Percentiles rank a stretch among this genome's conserved stretches.
phyloP scores from a whole-genome alignment of 2,888 invertebrate genomes.

The Oasisia sp. region DNA sequence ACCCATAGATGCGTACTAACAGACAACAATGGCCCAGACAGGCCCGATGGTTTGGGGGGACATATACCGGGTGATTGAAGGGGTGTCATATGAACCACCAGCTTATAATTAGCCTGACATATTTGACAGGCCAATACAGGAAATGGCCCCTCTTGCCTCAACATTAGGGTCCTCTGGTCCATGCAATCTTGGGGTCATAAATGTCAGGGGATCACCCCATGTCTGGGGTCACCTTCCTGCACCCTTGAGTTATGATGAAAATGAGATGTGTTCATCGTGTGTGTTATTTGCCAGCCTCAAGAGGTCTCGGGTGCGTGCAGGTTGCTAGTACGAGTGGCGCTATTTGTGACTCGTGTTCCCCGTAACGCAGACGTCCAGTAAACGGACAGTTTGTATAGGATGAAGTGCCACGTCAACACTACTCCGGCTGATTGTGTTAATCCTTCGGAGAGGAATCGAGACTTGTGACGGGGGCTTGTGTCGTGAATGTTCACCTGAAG shows the following conservation, averaged over 20 bases:
- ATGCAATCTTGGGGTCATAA: background rate
- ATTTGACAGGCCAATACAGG: background rate
- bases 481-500: background rate
- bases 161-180: background rate
- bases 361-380: background rate
- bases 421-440: background rate
- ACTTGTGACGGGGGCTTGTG: background rate
- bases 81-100: constrained; percentile 9
- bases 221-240: background rate
- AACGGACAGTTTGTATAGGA: background rate
- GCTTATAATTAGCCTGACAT: constrained; percentile 17
- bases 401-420: background rate
- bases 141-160: background rate
- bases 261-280: background rate
- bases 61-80: background rate
- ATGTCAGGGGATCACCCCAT: background rate
- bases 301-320: background rate
- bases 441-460: background rate
- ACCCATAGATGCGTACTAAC: background rate
- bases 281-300: background rate
- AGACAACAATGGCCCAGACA: background rate
- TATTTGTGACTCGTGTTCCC: background rate
- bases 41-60: background rate
- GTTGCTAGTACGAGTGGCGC: background rate
- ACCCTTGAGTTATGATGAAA: background rate